Evolutionary conservation across 2,888 invertebrate genomes (phyloP).

Genomic region (Phyto melanocephala): DNA sequence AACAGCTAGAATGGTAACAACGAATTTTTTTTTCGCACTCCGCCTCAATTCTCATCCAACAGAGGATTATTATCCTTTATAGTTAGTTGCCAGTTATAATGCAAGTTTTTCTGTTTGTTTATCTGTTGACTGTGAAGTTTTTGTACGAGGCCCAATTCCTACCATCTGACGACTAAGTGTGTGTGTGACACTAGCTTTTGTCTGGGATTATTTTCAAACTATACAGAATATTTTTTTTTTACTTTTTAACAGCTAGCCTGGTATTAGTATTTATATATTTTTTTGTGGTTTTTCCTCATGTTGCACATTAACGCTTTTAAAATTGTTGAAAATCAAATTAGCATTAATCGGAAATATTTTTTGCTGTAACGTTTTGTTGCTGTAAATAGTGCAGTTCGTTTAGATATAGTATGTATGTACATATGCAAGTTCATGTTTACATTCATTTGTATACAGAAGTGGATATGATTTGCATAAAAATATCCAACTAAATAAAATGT

Average conservation of each 20-base stretch:
- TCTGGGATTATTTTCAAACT: constrained; percentile 33
- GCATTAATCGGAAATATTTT: constrained; percentile 67
- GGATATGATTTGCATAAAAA: no score
- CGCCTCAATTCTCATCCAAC: constrained; percentile 55
- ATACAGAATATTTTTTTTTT: background rate
- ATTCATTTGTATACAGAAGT: no score
- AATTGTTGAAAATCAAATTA: constrained; percentile 68
- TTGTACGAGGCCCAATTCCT: background rate
- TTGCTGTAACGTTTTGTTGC: background rate
- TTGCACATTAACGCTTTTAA: constrained; percentile 63
- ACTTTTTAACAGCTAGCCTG: constrained; percentile 5
- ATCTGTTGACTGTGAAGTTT: background rate
- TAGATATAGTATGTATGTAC: no score
- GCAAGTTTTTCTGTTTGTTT: constrained; percentile 8
- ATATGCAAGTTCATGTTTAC: no score
- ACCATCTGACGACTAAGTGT: background rate
- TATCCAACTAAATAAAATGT: no score
- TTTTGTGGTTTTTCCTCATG: constrained; percentile 53
- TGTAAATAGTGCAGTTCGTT: no score
- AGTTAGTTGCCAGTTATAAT: constrained; percentile 48
- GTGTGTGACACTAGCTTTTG: constrained; percentile 18
- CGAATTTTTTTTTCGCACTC: constrained; percentile 38
- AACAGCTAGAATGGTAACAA: constrained; percentile 44
- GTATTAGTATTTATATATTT: background rate
- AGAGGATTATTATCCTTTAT: constrained; percentile 61